phyloP scores from a whole-genome alignment of 2,797 vertebrate genomes.

The Propithecus perrieri region DNA sequence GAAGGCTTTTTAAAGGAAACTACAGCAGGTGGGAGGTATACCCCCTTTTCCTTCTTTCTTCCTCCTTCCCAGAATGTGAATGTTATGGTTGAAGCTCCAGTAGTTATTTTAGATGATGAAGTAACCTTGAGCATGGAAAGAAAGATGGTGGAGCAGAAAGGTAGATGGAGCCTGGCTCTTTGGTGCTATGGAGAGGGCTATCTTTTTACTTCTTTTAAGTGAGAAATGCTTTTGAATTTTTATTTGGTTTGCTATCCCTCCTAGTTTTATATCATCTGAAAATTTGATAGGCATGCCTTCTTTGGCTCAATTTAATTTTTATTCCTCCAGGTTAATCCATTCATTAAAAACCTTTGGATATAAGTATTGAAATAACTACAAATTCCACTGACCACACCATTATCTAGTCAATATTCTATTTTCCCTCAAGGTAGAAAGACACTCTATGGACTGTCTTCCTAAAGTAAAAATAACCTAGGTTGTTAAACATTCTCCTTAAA shows the following conservation, averaged over 20 bases:
- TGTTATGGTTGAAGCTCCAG: neutral
- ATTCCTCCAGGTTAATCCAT: neutral
- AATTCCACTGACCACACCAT: neutral
- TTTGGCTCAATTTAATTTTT: constrained; percentile 10
- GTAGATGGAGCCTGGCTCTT: neutral
- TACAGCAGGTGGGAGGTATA: neutral
- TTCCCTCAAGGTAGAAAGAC: neutral
- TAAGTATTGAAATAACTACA: neutral
- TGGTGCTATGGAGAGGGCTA: neutral
- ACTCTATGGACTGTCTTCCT: neutral
- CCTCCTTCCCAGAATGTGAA: neutral
- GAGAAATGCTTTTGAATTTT: neutral
- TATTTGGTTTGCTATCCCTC: neutral
- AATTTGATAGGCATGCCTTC: neutral
- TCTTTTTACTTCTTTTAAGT: neutral
- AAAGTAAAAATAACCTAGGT: constrained; percentile 10
- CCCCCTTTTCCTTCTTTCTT: neutral
- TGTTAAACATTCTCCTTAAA: neutral
- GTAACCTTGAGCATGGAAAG: neutral
- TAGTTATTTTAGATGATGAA: neutral
- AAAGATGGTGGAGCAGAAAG: neutral
- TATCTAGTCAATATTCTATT: constrained; percentile 8
- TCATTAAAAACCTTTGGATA: neutral
- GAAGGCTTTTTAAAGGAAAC: neutral
- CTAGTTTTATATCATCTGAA: neutral